phyloP scores from a whole-genome alignment of 2,113 vertebrate species.

The Labeo rohita region DNA sequence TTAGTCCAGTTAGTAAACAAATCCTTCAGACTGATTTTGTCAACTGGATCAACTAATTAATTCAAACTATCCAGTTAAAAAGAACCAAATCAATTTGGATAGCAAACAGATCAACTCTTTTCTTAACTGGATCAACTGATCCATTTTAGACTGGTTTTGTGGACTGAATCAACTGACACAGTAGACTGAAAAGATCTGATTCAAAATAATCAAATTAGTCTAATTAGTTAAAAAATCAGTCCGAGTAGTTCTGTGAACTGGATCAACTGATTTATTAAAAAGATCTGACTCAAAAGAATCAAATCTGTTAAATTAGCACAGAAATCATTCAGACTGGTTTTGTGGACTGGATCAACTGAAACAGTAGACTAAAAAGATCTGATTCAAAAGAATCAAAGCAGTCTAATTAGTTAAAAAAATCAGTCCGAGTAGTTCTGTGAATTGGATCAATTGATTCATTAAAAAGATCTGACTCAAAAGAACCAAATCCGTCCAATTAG shows the following conservation, averaged over 20 bases:
- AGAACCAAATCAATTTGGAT: no score
- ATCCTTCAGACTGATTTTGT: not conserved
- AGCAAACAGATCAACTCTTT: no score
- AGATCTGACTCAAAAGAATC: not conserved
- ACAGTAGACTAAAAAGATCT: not conserved
- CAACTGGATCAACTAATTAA: not conserved
- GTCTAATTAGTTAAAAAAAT: not conserved
- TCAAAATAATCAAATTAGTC: no score
- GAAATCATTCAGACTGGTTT: not conserved
- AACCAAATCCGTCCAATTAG: not conserved
- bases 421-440: not conserved
- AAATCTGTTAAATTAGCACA: not conserved
- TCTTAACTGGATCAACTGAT: not conserved
- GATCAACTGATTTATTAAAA: no score
- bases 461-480: not conserved
- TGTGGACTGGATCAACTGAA: not conserved
- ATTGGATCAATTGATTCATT: not conserved
- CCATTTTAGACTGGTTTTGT: not conserved
- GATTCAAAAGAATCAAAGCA: not conserved
- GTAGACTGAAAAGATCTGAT: no score
- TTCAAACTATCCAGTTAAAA: no score
- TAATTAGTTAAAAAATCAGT: no score
- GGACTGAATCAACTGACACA: no score
- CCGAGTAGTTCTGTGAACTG: no score
- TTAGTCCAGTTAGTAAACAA: not conserved